Conservation (phyloP, 1,140 invertebrate genomes). For the Drosophila jambulina region DNA sequence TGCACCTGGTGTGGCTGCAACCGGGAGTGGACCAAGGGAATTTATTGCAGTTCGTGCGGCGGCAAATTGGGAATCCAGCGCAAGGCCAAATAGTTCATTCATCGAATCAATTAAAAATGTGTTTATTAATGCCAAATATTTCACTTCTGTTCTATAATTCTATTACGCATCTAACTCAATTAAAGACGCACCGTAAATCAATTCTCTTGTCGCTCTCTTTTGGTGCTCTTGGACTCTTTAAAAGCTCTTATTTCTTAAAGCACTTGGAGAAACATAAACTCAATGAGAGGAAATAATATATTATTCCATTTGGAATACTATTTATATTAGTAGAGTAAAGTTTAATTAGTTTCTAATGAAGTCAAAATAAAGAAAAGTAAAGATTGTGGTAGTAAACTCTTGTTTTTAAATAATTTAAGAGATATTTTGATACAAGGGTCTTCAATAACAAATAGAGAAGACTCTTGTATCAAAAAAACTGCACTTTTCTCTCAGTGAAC, state of each 20-base stretch:
- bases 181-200: conserved; percentile 55
- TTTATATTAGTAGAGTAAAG: neutral
- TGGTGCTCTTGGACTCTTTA: neutral
- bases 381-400: neutral
- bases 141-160: conserved; percentile 53
- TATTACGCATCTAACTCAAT: conserved; percentile 79
- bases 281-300: neutral
- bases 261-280: neutral
- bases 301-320: neutral
- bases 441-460: neutral
- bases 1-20: conserved; percentile 82
- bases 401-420: too few relatives aligned
- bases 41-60: conserved; percentile 78
- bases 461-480: neutral
- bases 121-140: conserved; percentile 62
- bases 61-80: conserved; percentile 78
- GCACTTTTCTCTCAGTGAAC: neutral
- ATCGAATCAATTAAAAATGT: conserved; percentile 52
- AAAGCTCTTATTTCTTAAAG: neutral
- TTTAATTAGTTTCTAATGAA: neutral
- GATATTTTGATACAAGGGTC: neutral
- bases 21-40: conserved; percentile 79
- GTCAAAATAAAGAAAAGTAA: neutral
- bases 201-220: conserved; percentile 14
- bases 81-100: conserved; percentile 59